A percentile compares a stretch with the other conserved stretches of the same genome.
Evolutionary conservation across 2,113 vertebrate species (phyloP).

Genomic region (Pachycephala philippinensis): DNA sequence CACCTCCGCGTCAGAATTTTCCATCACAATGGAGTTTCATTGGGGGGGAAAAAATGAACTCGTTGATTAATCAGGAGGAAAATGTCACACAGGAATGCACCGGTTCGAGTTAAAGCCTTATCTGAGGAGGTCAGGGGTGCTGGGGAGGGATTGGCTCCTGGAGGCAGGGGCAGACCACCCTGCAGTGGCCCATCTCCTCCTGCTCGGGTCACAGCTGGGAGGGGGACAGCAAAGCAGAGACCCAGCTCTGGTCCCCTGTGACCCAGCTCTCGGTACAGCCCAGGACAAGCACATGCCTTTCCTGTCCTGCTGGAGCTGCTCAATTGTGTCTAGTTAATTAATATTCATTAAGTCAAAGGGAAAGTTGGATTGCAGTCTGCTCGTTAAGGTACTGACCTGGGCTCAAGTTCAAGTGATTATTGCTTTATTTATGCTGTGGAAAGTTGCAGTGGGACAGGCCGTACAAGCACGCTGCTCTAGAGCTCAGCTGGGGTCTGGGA

Average conservation of each 20-base stretch:
- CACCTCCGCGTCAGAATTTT: neutral
- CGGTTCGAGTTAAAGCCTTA: neutral
- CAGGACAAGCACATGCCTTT: neutral
- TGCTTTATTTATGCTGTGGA: constrained; percentile 20
- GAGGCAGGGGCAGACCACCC: constrained; percentile 38
- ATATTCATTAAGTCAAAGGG: constrained; percentile 46
- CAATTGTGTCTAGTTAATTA: constrained; percentile 40
- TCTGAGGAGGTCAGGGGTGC: neutral
- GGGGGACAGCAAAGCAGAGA: neutral
- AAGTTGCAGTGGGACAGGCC: neutral
- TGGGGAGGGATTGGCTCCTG: constrained; percentile 33
- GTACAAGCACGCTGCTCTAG: neutral
- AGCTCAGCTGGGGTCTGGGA: neutral
- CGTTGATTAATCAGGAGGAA: neutral
- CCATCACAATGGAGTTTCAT: neutral
- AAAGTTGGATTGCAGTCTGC: constrained; percentile 38
- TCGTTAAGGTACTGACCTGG: constrained; percentile 37
- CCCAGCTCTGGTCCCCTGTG: neutral
- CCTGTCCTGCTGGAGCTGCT: neutral
- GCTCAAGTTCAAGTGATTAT: constrained; percentile 30
- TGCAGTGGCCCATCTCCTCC: neutral
- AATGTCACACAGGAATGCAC: constrained; percentile 3
- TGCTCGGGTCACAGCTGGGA: neutral
- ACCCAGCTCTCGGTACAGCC: neutral
- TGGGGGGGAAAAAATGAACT: neutral